Evolutionary conservation across 2,113 vertebrate species (phyloP), one percentile per base, ranked within the genome.

Genomic region (Campylorhamphus procurvoides): DNA sequence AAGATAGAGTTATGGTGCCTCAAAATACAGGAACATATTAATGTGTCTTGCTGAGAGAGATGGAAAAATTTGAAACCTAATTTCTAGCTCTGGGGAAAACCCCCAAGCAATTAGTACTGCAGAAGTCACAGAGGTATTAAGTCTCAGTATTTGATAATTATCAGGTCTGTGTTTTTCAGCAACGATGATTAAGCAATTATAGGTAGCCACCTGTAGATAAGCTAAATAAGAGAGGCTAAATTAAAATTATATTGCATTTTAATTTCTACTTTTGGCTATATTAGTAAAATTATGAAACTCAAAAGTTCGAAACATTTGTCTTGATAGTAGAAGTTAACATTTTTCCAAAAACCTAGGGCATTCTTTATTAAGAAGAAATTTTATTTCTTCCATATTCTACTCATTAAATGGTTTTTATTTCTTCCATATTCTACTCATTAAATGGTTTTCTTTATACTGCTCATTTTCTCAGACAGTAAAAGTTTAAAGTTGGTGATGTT

Each of bases 91-190:
- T 81, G 73, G 72, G 73, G 79, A 55, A 64, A 64, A 49, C 2
- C 9, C 15, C 35, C 59, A 74, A 37, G 63, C 46, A 11, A 18
- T 71, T 86, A 93, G 47, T 64, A 62, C 52, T 81, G 52, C 18
- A 60, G 15, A 90, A 86, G 55, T 40, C 63, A 64, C 50, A 64
- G 55, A 44, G 56, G 39, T 88, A 88, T 94, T 96, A 74, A 71
- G 33, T 83, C 62, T 88, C 39, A 64, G 60, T 81, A 60, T 88
- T 95, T 95, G n/a, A 7, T 95, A 91, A 91, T 96, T 90, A 81
- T 29, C 50, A 74, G 79, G 46, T 87, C 80, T 67, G 6, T 86
- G 35, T 66, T 88, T 93, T 73, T 78, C 69, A 92, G 44, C 88
- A 68, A 49, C 28, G 72, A 72, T 88, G 90, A 89, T 94, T 72